Base-by-base conservation (phyloP, 2,888 invertebrate genomes). In the Drosophila mettleri region DNA sequence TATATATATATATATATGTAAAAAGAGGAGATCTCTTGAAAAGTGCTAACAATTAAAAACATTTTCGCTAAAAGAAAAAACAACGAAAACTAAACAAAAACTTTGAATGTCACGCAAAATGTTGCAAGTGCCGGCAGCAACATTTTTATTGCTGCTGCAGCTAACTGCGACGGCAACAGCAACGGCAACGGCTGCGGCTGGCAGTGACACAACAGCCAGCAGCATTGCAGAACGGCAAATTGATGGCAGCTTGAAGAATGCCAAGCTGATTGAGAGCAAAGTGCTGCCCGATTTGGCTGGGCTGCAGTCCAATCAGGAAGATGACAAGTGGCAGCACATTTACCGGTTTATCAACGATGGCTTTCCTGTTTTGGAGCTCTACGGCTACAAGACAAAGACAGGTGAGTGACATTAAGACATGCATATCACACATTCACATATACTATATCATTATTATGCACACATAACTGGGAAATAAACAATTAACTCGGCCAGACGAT, bases 311-410 rank as follows among this genome's bases (percentile, higher is more conserved):
- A 79, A 71, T 57, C 83, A 73, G 76, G 89, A 90, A 60, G 91
- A 91, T 62, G 92, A 91, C 36, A 90, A 91, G 67, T 91, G 90
- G 91, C 91, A 91, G 68, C 91, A 91, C 38, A 88, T 91, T 61
- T 80, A 86, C 53, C 91, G 89, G 57, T 92, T 91, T 73, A 84
- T 91, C 78, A 91, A 92, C 61, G 91, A 92, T 69, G 92, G 92
- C 33, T 86, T 92, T 72, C 91, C 92, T 7, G 90, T 92, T 53
- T 81, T 92, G 72, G 92, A 92, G 58, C 77, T 91, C 20, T 91
- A 92, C 66, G 92, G 92, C 75, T 92, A 91, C 68, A 91, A 90
- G 69, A 74, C 89, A 16, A 91, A 81, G 66, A 89, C 85, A 79
- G 92, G 92, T 92, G 63, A 91, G 89, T 73, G 46, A 48, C 34